Base-by-base conservation (phyloP, 92 coral and sea anemone species). In the Pocillopora meandrina region DNA sequence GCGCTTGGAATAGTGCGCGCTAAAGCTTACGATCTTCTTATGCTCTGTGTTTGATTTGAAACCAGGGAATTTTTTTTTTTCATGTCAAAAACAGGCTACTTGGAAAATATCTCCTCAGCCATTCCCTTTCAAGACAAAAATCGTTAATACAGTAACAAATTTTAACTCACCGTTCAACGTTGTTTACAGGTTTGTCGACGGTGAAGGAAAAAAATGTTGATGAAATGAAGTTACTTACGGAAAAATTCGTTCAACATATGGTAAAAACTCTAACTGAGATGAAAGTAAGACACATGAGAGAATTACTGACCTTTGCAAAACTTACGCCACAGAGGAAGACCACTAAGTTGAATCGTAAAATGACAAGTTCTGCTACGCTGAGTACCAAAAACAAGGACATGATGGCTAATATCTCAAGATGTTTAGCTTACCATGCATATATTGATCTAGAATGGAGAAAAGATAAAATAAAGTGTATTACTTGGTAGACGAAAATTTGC, bases 261-360 rank as follows among this genome's bases (percentile, higher is more conserved):
- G 72, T 74, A 18, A 57, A 70, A 56, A 71, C 71, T 33, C 70
- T 82, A 14, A 34, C 59, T 47, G 16, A 18, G 34, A 70, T 82
- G 77, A 82, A 71, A 47, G 65, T 33, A 8, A 59, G 56, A 7
- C 74, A 82, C 78, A 71, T 59, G 78, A 82, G 60, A 13, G 77
- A 82, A 14, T 19, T 82, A 26, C 69, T 70, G 42, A 72, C 36
- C 36, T 65, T 55, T 68, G 78, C 77, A 18, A 82, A 26, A 60
- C 17, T 12, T 79, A 58, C 65, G 3, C 20, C 65, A 17, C 55
- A 1, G 19, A 36, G 56, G 14, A 42, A 42, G 49, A 33, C 18
- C 34, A 9, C 26, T 0, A 56, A 21, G 14, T 47, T 69, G 17
- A 3, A 4, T 4, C 68, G 56, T 66, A 4, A 55, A 26, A 6